Base-by-base conservation (phyloP, 1,140 invertebrate genomes). In the Tetraneura akinire region DNA sequence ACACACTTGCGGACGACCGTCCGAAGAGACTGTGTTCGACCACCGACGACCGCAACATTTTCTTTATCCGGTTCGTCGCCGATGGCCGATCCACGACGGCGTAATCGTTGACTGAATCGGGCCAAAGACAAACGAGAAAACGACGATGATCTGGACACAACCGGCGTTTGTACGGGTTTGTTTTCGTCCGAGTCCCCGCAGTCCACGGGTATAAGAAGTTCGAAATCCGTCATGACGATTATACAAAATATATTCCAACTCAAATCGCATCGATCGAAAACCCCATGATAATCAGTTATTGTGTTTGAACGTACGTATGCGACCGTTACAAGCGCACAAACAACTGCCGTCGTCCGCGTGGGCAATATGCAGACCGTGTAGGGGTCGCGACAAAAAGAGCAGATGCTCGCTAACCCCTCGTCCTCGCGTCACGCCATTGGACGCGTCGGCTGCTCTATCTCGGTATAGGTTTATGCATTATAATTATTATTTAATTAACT, bases 51-150 rank as follows among this genome's bases (percentile, higher is more conserved):
- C 1, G 0, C 11, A n/a, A 13, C 23, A n/a, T 71, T 68, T 23
- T 80, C 73, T n/a, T 74, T 80, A 32, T 60, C 60, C 71, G 26
- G 71, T 60, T 62, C 57, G 37, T 62, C 80, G 47, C 83, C 82
- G 70, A 83, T 83, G 13, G 84, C 80, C 26, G 83, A 6, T 78
- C 86, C 82, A 83, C 81, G 18, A 82, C 84, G 70, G 82, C 84
- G 62, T 82, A 84, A 16, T 83, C 83, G 6, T 80, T 21, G 71
- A 6, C 86, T 84, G 81, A 93, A 89, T 81, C 91, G 85, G 82
- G 90, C 89, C 62, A 92, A 85, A 49, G 92, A 93, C 51, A 90
- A 90, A 80, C 92, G 88, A 37, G 74, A n/a, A 82, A 93, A 83
- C 81, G 76, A 82, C 80, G 76, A 64, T 45, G 70, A 29, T 11